Evolutionary conservation across 2,113 vertebrate genomes (phyloP).

Genomic region (Dipodomys ordii): DNA sequence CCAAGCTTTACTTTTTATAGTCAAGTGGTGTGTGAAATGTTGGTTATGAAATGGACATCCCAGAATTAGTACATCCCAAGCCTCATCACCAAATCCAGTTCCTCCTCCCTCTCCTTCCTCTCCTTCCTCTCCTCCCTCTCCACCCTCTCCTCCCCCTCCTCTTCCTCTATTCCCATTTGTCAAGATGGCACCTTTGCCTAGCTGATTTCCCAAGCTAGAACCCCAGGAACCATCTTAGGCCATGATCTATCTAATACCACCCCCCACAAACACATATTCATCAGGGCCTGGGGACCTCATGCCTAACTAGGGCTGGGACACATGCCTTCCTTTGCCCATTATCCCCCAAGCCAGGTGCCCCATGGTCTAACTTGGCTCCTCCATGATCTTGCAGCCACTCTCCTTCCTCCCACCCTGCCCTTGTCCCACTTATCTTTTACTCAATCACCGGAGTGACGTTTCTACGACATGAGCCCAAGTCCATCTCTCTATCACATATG

Average conservation of each 20-base stretch:
- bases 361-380: background rate
- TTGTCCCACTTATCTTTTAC: background rate
- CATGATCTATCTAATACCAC: background rate
- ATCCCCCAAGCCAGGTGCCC: too few relatives aligned
- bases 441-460: background rate
- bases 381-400: background rate
- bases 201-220: background rate
- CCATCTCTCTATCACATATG: background rate
- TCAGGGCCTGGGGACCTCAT: background rate
- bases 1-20: background rate
- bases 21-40: background rate
- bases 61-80: background rate
- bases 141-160: too few relatives aligned
- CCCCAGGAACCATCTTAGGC: background rate
- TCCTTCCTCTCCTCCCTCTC: background rate
- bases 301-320: background rate
- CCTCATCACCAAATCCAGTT: background rate
- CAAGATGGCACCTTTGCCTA: background rate
- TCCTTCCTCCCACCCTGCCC: background rate
- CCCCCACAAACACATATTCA: background rate
- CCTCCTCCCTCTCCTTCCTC: background rate
- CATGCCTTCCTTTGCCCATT: fast-evolving
- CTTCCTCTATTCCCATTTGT: background rate
- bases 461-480: background rate
- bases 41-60: background rate